These are phyloP conservation scores for Trichonephila clavata DNA, from an alignment of 1,140 invertebrate genomes.

Conservation along the genomic window DNA sequence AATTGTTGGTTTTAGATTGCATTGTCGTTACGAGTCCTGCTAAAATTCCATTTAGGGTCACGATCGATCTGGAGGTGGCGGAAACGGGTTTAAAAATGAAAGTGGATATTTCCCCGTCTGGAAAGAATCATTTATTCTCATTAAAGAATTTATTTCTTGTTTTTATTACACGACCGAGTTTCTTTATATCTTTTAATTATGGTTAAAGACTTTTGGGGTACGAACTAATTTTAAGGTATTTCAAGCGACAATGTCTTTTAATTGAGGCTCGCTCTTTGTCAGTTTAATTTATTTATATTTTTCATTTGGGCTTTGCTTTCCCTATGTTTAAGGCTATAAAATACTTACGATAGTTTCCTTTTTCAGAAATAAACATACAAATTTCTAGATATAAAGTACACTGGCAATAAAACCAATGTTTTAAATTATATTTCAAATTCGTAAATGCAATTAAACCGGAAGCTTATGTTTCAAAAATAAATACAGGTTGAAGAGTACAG, in stretches of 20 bases:
- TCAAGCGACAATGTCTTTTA: background rate
- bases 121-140: background rate
- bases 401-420: no score
- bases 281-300: background rate
- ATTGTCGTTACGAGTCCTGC: slow-evolving; percentile 38
- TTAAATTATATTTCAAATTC: no score
- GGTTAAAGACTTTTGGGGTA: background rate
- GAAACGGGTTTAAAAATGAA: background rate
- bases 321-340: no score
- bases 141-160: slow-evolving; percentile 27
- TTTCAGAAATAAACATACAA: no score
- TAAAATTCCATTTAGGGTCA: slow-evolving; percentile 6
- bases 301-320: background rate
- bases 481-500: no score
- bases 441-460: no score
- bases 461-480: no score
- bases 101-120: background rate
- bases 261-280: background rate
- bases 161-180: background rate
- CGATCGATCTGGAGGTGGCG: background rate
- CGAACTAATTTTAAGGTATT: background rate
- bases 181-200: slow-evolving; percentile 4
- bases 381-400: no score
- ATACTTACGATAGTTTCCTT: no score
- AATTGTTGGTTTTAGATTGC: slow-evolving; percentile 51